These are phyloP conservation scores for Adelognathus sp. DNA, from an alignment of 2,888 invertebrate species.

Conservation along the genomic window DNA sequence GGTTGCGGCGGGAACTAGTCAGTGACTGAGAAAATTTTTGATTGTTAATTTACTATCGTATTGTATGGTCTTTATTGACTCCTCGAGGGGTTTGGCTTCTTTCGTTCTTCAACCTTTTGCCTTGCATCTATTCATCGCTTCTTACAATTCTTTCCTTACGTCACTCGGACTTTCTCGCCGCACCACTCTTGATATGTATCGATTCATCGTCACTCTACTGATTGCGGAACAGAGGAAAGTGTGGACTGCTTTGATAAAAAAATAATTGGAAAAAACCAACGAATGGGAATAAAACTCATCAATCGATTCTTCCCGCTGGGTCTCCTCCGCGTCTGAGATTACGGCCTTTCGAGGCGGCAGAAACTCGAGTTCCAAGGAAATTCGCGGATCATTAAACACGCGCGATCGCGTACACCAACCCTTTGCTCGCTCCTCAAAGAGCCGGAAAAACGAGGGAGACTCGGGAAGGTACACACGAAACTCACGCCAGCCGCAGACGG, in stretches of 20 bases:
- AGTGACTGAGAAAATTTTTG: not conserved
- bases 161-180: no score
- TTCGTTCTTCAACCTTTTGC: no score
- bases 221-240: not conserved
- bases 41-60: no score
- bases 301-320: not conserved
- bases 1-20: not conserved
- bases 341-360: not conserved
- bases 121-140: no score
- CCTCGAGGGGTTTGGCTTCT: no score
- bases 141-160: no score
- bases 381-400: conserved; percentile 41
- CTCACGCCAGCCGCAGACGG: conserved; percentile 22
- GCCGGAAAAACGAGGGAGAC: not conserved
- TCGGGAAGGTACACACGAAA: not conserved
- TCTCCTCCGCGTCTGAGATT: conserved; percentile 18
- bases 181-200: no score
- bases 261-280: not conserved
- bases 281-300: not conserved
- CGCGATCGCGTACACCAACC: conserved; percentile 7
- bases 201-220: not conserved
- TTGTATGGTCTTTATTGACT: no score
- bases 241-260: not conserved
- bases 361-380: conserved; percentile 37
- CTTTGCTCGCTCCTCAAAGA: conserved; percentile 8